Percentiles rank a stretch among this genome's conserved stretches.
These are phyloP conservation scores for Heterodera filipjevi DNA, from an alignment of 2,888 invertebrate species.

Conservation along the genomic window DNA sequence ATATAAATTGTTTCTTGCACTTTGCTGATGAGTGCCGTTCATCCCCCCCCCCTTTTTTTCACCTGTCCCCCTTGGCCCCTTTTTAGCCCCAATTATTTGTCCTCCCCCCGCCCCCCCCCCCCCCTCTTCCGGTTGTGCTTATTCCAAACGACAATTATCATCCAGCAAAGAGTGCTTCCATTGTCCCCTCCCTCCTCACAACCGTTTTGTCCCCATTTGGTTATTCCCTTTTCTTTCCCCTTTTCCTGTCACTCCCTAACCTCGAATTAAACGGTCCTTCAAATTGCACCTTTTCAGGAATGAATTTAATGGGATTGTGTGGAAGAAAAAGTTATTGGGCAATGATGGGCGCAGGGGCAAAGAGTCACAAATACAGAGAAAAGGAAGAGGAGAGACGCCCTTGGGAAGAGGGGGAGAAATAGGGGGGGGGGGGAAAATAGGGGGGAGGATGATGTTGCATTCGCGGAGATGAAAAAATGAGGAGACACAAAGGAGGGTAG, in stretches of 20 bases:
- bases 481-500: not conserved
- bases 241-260: not conserved
- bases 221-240: not conserved
- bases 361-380: not conserved
- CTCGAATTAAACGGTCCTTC: slow-evolving; percentile 15
- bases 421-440: not conserved
- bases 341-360: not conserved
- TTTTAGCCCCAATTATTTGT: not conserved
- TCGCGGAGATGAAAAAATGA: not conserved
- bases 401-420: not conserved
- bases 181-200: not conserved
- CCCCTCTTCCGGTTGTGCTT: slow-evolving; percentile 6
- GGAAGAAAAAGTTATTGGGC: not conserved
- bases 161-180: not conserved
- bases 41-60: not conserved
- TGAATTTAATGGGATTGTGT: not conserved
- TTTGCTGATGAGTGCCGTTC: not conserved
- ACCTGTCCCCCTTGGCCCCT: not conserved
- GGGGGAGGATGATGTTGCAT: too few species aligned
- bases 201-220: slow-evolving; percentile 10
- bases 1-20: too few species aligned
- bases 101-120: too few species aligned
- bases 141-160: slow-evolving; percentile 1
- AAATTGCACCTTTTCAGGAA: slow-evolving; percentile 7
- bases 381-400: not conserved